phyloP scores from a whole-genome alignment of 37 sponge, comb jelly and placozoan species.

The Eunapius fragilis region DNA sequence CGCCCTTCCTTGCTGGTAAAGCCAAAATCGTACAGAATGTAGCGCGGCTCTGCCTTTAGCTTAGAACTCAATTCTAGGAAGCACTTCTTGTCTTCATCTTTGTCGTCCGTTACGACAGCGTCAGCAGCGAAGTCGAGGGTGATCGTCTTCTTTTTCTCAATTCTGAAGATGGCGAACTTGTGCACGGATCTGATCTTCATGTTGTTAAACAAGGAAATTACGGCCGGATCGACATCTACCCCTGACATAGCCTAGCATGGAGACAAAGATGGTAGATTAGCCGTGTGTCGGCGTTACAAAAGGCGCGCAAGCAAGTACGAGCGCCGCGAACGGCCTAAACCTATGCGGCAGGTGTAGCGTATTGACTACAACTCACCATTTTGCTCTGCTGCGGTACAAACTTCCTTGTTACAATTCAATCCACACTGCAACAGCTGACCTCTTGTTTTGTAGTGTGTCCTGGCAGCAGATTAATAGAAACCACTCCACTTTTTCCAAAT shows the following conservation, averaged over 20 bases:
- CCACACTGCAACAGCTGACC: background rate
- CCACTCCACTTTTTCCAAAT: constrained; percentile 29
- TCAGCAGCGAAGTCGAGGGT: constrained; percentile 36
- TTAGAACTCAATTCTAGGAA: constrained; percentile 29
- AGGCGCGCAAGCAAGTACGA: too few species aligned
- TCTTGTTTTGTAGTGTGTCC: constrained; percentile 1
- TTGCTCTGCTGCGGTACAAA: background rate
- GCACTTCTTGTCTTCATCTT: constrained; percentile 28
- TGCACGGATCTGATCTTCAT: constrained; percentile 53
- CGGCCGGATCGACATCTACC: constrained; percentile 48
- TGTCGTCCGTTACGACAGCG: constrained; percentile 3
- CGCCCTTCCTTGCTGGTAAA: constrained; percentile 64
- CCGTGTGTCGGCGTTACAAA: too few species aligned
- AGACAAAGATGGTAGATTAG: background rate
- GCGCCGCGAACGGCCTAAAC: too few species aligned
- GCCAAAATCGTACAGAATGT: constrained; percentile 67
- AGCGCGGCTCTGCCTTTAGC: constrained; percentile 61
- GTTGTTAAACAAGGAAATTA: constrained; percentile 41
- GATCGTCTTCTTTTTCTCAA: constrained; percentile 61
- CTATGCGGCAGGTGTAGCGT: too few species aligned
- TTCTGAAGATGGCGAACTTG: constrained; percentile 68
- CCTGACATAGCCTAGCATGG: constrained; percentile 71
- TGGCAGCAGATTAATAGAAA: constrained; percentile 11
- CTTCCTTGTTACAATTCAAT: background rate
- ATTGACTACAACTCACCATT: background rate